phyloP scores from a whole-genome alignment of 1,140 invertebrate genomes.

The Leptoteleia sp. region DNA sequence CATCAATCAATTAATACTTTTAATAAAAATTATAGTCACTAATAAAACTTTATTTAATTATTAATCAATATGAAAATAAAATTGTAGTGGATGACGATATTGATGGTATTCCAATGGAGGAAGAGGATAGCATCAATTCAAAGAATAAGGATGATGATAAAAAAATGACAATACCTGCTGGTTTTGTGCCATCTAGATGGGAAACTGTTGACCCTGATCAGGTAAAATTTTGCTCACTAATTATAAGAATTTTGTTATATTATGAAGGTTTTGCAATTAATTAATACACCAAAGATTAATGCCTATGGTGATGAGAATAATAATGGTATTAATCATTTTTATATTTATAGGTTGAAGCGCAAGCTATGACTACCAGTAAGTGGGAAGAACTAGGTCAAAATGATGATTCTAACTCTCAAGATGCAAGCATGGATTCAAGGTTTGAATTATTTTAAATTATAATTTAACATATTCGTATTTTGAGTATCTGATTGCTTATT shows the following conservation, averaged over 20 bases:
- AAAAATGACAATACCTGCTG: slow-evolving; percentile 81
- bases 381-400: slow-evolving; percentile 89
- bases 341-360: slow-evolving; percentile 88
- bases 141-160: slow-evolving; percentile 75
- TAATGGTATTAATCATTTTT: too few relatives aligned
- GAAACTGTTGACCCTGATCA: slow-evolving; percentile 95
- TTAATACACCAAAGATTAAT: too few relatives aligned
- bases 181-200: slow-evolving; percentile 95
- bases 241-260: too few relatives aligned
- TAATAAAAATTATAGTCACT: too few relatives aligned
- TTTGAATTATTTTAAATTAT: slow-evolving; percentile 58
- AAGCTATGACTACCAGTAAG: slow-evolving; percentile 94
- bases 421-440: slow-evolving; percentile 80
- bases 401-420: slow-evolving; percentile 79
- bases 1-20: too few relatives aligned
- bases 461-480: too few relatives aligned
- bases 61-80: background rate
- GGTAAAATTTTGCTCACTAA: too few relatives aligned
- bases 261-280: too few relatives aligned
- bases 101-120: slow-evolving; percentile 90
- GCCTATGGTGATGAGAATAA: too few relatives aligned
- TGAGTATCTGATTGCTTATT: too few relatives aligned
- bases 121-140: slow-evolving; percentile 74
- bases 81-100: slow-evolving; percentile 88
- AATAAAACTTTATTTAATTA: slow-evolving; percentile 18